Conservation (phyloP, 2,797 vertebrate genomes). For the Melanotaenia nigrans region DNA sequence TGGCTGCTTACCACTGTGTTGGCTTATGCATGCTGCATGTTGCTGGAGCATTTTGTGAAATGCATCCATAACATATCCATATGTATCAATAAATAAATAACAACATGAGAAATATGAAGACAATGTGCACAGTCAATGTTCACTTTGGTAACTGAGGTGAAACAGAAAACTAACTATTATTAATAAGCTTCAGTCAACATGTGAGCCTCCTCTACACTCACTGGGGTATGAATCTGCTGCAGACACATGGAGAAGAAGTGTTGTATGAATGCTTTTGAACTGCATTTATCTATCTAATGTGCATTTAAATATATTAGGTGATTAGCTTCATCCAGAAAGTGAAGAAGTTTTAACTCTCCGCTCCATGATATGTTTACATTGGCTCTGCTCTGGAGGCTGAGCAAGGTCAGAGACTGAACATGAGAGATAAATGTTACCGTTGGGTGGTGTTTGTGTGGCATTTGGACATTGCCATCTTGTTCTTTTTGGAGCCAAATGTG, state of each 20-base stretch:
- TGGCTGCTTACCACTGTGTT: no score
- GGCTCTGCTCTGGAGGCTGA: no score
- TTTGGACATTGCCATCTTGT: no score
- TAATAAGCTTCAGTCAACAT: no score
- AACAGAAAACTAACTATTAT: background rate
- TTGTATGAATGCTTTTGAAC: background rate
- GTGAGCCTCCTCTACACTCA: no score
- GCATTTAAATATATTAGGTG: background rate
- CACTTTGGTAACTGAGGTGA: background rate
- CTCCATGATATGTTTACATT: no score
- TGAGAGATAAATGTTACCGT: no score
- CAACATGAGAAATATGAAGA: background rate
- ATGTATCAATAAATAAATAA: background rate
- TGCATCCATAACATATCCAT: no score
- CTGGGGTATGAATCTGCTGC: no score
- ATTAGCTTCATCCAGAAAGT: slow-evolving; percentile 4
- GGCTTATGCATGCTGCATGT: background rate
- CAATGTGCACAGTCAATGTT: background rate
- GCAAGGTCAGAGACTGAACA: no score
- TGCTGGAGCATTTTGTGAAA: background rate
- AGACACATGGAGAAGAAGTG: background rate
- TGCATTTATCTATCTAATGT: background rate
- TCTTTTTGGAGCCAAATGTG: no score
- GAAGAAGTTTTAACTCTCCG: background rate
- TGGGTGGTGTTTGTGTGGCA: no score